Percentiles rank a stretch among this genome's conserved stretches.
phyloP scores from a whole-genome alignment of 2,888 invertebrate genomes.

The Melikaiella ostensackeni region DNA sequence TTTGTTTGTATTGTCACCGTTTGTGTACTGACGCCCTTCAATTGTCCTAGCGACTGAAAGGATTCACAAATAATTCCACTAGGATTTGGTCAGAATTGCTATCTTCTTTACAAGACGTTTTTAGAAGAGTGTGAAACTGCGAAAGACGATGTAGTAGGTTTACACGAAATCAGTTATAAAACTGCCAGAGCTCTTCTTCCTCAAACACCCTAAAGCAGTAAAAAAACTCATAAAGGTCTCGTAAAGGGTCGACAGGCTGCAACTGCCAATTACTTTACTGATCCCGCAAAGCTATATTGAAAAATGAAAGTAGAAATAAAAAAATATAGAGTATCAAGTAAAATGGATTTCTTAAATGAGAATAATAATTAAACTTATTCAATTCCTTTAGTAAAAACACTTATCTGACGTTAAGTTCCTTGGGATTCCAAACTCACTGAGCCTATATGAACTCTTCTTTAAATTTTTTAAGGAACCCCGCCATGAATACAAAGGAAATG shows the following conservation, averaged over 20 bases:
- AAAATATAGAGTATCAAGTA: not conserved
- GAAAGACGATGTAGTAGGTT: not conserved
- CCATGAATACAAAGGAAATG: too few species aligned
- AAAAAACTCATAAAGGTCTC: not conserved
- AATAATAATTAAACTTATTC: too few species aligned
- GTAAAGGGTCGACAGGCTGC: not conserved
- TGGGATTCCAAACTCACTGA: too few species aligned
- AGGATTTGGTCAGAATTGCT: not conserved
- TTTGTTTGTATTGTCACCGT: too few species aligned
- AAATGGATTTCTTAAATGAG: too few species aligned
- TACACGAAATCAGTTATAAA: slow-evolving; percentile 5
- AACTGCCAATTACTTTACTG: not conserved
- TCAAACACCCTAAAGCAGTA: not conserved
- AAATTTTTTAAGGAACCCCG: too few species aligned
- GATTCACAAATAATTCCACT: not conserved
- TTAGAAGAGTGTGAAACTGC: not conserved
- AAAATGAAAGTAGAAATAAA: not conserved
- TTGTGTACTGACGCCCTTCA: too few species aligned
- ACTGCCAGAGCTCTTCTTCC: not conserved
- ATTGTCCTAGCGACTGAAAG: too few species aligned
- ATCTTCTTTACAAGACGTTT: not conserved
- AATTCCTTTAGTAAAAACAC: too few species aligned
- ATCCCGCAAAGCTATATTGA: not conserved
- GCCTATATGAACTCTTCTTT: too few species aligned
- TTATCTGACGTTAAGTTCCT: too few species aligned